Evolutionary conservation across 1,140 invertebrate genomes (phyloP), one percentile per base, ranked within the genome.

Genomic region (Geopemphigus sp.): DNA sequence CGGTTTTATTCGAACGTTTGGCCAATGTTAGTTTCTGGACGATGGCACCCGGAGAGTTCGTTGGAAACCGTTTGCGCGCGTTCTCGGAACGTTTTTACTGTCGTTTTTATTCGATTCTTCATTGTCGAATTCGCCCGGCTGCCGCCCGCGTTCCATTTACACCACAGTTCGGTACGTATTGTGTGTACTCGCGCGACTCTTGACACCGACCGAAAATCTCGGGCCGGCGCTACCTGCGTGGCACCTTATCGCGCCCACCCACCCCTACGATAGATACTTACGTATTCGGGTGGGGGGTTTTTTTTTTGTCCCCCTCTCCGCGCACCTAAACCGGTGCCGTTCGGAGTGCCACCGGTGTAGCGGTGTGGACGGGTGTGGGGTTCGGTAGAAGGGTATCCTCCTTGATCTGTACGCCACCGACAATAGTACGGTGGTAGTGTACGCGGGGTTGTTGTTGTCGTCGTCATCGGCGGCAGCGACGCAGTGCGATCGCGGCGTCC

Each of bases 311-410:
- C n/a, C n/a, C n/a, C n/a, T n/a, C n/a, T n/a, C n/a, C n/a, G n/a
- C n/a, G n/a, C n/a, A n/a, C n/a, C n/a, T n/a, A n/a, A 56, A 57
- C 73, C 59, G 73, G 73, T 56, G 73, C 73, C 73, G 54, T 22
- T 45, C 56, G 12, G 24, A 47, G 50, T 8, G 24, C 17, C 15
- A 19, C 22, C n/a, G 39, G 63, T 17, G 54, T 6, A 50, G 14
- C 29, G 19, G 53, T 12, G 70, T 29, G 12, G 61, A 26, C 26
- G 29, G 59, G 53, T n/a, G n/a, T n/a, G n/a, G n/a, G n/a, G n/a
- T n/a, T n/a, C n/a, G n/a, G n/a, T n/a, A n/a, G n/a, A n/a, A n/a
- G n/a, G n/a, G n/a, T n/a, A n/a, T n/a, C 29, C 32, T 74, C 29
- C 6, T 73, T 59, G 54, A 45, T 59, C 32, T 59, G 56, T 10